Percentiles rank a stretch among this genome's conserved stretches.
Conservation (phyloP, 2,888 invertebrate genomes). For the Tetramorium bicarinatum region DNA sequence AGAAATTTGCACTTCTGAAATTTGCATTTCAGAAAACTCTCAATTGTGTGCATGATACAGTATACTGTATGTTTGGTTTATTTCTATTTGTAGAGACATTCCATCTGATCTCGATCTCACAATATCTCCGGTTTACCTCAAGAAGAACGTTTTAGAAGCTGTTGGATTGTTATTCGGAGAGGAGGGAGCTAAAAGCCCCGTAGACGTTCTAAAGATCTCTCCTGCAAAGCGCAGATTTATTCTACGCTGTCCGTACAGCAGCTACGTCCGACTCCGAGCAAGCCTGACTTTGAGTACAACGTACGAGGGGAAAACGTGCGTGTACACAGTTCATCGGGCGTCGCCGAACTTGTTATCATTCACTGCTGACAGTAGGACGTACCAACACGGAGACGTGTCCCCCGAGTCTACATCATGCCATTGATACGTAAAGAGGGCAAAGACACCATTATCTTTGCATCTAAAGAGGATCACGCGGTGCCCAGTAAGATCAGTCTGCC, state of each 20-base stretch:
- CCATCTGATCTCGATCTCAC: slow-evolving; percentile 83
- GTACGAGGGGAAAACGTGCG: slow-evolving; percentile 87
- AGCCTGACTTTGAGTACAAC: slow-evolving; percentile 87
- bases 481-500: slow-evolving; percentile 92
- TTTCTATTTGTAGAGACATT: slow-evolving; percentile 86
- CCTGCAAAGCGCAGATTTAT: slow-evolving; percentile 86
- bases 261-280: slow-evolving; percentile 88
- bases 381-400: slow-evolving; percentile 69
- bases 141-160: slow-evolving; percentile 87
- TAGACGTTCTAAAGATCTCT: slow-evolving; percentile 89
- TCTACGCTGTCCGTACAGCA: slow-evolving; percentile 87
- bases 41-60: too few species aligned
- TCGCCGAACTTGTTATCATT: slow-evolving; percentile 86
- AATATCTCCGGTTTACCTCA: slow-evolving; percentile 87
- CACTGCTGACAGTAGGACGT: slow-evolving; percentile 80
- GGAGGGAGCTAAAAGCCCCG: slow-evolving; percentile 79
- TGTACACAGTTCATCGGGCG: slow-evolving; percentile 88
- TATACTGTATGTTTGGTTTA: slow-evolving; percentile 5
- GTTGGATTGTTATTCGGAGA: slow-evolving; percentile 60
- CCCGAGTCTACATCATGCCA: slow-evolving; percentile 76
- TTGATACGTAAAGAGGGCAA: slow-evolving; percentile 88
- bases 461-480: slow-evolving; percentile 92
- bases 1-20: slow-evolving; percentile 5
- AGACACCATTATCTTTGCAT: slow-evolving; percentile 94
- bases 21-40: not conserved